phyloP scores from a whole-genome alignment of 2,888 invertebrate species.

The Caenorhabditis becei region DNA sequence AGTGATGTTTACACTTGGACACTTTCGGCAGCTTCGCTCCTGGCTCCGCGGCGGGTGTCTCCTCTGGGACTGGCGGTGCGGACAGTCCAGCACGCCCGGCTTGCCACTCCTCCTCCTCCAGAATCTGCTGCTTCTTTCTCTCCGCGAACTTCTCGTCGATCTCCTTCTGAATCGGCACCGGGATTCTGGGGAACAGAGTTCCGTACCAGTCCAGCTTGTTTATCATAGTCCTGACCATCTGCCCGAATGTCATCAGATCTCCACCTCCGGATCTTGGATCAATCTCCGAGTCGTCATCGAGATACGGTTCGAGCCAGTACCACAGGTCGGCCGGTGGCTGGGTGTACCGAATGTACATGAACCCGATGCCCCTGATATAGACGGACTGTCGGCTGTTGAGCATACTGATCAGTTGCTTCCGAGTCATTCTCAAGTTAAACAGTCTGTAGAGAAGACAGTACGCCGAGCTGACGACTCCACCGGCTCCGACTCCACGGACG shows the following conservation, averaged over 20 bases:
- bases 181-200: slow-evolving; percentile 97
- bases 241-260: slow-evolving; percentile 93
- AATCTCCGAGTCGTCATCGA: slow-evolving; percentile 86
- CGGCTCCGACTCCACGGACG: slow-evolving; percentile 98
- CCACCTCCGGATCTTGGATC: slow-evolving; percentile 99
- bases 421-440: slow-evolving; percentile 93
- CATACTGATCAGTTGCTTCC: slow-evolving; percentile 96
- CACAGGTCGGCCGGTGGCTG: slow-evolving; percentile 96
- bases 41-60: slow-evolving; percentile 9
- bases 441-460: slow-evolving; percentile 98
- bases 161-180: slow-evolving; percentile 89
- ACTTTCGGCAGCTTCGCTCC: slow-evolving; percentile 48
- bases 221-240: slow-evolving; percentile 82
- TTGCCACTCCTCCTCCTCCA: slow-evolving; percentile 59
- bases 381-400: slow-evolving; percentile 96
- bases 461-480: slow-evolving; percentile 99
- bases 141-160: slow-evolving; percentile 80
- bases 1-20: slow-evolving; percentile 77
- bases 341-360: slow-evolving; percentile 87
- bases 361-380: slow-evolving; percentile 95
- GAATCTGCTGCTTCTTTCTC: slow-evolving; percentile 65
- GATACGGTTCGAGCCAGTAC: slow-evolving; percentile 96
- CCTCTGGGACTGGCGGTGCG: not conserved
- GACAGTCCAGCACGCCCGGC: not conserved
- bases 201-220: slow-evolving; percentile 96